A percentile compares a stretch with the other conserved stretches of the same genome.
Conservation (phyloP, 2,113 vertebrate species). For the Harpagus bidentatus region DNA sequence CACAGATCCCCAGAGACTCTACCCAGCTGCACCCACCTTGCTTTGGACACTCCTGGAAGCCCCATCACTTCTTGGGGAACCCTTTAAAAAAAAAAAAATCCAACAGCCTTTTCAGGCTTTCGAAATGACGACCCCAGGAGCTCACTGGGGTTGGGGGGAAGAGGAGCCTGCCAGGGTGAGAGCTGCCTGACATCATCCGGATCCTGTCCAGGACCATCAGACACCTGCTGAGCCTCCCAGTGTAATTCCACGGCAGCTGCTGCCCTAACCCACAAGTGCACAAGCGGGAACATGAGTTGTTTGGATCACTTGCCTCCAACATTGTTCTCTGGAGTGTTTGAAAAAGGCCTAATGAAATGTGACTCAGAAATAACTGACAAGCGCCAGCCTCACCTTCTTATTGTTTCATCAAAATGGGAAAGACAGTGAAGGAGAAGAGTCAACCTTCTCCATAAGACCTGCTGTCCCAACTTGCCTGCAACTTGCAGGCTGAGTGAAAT, state of each 20-base stretch:
- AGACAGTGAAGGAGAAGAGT: constrained; percentile 38
- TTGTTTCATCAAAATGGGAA: constrained; percentile 71
- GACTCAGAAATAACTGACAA: constrained; percentile 77
- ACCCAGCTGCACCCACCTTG: neutral
- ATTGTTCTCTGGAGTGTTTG: constrained; percentile 62
- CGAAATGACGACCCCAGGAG: neutral
- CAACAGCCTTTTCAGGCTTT: neutral
- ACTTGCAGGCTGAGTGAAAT: constrained; percentile 67
- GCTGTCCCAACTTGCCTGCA: constrained; percentile 72
- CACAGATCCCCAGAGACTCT: neutral
- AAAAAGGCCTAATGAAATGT: constrained; percentile 67
- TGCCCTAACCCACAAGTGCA: neutral
- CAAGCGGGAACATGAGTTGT: constrained; percentile 60
- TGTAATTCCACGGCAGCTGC: constrained; percentile 2
- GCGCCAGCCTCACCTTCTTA: constrained; percentile 76
- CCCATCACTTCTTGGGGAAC: neutral
- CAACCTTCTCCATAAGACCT: constrained; percentile 30
- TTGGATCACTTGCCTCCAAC: constrained; percentile 41
- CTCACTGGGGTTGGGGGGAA: neutral
- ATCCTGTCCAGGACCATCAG: neutral
- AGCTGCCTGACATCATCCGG: neutral
- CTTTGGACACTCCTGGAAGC: neutral
- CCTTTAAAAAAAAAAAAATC: neutral
- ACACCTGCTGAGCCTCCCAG: constrained; percentile 48
- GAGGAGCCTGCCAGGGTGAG: neutral